Evolutionary conservation across 2,113 vertebrate genomes (phyloP), one percentile per base, ranked within the genome.

Genomic region (Corynorhinus townsendii): DNA sequence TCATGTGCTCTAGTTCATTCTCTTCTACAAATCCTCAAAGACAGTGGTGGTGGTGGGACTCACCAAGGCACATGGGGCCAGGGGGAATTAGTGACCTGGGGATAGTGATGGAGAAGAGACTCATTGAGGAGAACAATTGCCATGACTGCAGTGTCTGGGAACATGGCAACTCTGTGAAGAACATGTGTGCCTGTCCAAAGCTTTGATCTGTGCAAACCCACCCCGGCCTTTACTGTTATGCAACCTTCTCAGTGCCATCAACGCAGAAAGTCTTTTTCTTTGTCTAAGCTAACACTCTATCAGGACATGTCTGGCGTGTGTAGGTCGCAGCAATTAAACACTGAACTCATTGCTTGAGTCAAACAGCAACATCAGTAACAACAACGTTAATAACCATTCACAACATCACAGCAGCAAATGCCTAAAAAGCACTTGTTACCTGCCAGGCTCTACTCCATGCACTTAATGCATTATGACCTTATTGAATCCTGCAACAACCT

Each of bases 11-110:
- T 62, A 79, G 11, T 76, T 72, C 26, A 28, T 59, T 45, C 33
- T 19, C 92, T 68, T 22, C 35, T 30, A 40, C 1, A 3, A 62
- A 49, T 84, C 56, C n/a, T 24, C 43, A 79, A 16, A 26, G 33
- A 7, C 1, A 7, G 4, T 26, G 33, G 17, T 1, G 4, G 0
- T 1, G 33, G 38, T 11, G 6, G 38, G 47, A 24, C 47, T 75
- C 16, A 24, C 7, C 30, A 47, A 75, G 52, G 26, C 19, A 35
- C 0, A 0, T 9, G 52, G 43, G 12, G 12, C 9, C 43, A 76
- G n/a, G 20, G 72, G 9, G 35, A 10, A 14, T 62, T 82, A 49
- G 5, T 47, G 47, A 80, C n/a, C 15, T 69, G 59, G n/a, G 4
- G 38, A 30, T 19, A 7, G 30, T 75, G 73, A 40, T 45, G 40